Evolutionary conservation across 2,888 invertebrate species (phyloP).

Genomic region (Agrotis exclamationis): DNA sequence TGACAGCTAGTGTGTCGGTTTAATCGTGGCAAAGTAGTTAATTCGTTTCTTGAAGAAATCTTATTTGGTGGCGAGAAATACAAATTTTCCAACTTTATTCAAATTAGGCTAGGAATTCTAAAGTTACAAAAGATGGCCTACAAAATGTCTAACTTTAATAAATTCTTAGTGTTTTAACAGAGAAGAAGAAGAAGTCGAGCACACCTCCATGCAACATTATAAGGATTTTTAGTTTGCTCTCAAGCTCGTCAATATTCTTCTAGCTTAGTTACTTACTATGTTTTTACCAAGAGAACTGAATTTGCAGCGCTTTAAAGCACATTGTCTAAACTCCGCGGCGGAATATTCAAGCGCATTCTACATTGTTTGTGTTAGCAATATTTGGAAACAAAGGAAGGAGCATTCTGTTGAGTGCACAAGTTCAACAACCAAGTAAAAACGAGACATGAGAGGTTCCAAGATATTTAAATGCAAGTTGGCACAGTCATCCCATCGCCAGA

Average conservation of each 20-base stretch:
- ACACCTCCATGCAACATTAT: neutral
- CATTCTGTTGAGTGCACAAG: neutral
- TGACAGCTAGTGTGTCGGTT: neutral
- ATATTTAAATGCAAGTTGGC: neutral
- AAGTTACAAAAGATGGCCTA: neutral
- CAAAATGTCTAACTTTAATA: neutral
- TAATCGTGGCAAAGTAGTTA: neutral
- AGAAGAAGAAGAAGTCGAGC: neutral
- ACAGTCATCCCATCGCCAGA: no score
- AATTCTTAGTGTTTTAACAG: neutral
- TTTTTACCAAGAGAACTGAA: slow-evolving; percentile 12
- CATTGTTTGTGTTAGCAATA: neutral
- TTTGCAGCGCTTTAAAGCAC: slow-evolving; percentile 1
- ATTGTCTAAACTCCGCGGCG: neutral
- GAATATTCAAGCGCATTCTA: slow-evolving; percentile 16
- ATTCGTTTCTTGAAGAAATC: neutral
- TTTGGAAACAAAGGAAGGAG: slow-evolving; percentile 6
- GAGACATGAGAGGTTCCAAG: neutral
- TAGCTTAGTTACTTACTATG: slow-evolving; percentile 4
- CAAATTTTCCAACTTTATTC: slow-evolving; percentile 15
- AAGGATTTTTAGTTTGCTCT: neutral
- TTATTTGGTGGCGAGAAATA: neutral
- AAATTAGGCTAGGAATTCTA: neutral
- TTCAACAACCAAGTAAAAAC: neutral
- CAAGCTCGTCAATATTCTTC: slow-evolving; percentile 5